Percentiles rank a stretch among this genome's conserved stretches.
Conservation (phyloP, 2,113 vertebrate species). For the Trichomycterus rosablanca region DNA sequence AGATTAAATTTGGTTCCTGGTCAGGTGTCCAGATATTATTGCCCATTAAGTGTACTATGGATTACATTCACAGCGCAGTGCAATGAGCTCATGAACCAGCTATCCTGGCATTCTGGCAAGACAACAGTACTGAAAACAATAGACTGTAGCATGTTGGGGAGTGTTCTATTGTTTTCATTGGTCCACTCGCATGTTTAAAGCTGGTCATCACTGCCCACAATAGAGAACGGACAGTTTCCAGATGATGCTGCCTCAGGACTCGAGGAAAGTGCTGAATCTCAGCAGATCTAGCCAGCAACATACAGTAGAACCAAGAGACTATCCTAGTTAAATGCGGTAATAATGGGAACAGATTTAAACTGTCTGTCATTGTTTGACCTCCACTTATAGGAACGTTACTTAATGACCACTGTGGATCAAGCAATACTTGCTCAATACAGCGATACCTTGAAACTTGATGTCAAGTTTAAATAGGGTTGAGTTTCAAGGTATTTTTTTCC, state of each 20-base stretch:
- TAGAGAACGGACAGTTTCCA: not conserved
- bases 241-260: not conserved
- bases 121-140: constrained; percentile 6
- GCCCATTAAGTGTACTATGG: no score
- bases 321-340: constrained; percentile 11
- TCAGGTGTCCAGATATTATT: no score
- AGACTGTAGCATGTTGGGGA: not conserved
- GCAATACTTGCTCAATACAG: not conserved
- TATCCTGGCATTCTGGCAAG: not conserved
- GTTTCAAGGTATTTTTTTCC: no score
- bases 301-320: constrained; percentile 4
- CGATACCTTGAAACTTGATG: no score
- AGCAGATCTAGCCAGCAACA: not conserved
- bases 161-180: not conserved
- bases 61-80: no score
- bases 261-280: not conserved
- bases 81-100: constrained; percentile 34
- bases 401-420: not conserved
- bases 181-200: not conserved
- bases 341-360: no score
- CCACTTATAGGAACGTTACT: constrained; percentile 14
- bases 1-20: no score
- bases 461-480: no score
- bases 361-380: constrained; percentile 30
- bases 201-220: no score